Conservation (phyloP, 2,797 vertebrate species). For the Octomys mimax region DNA sequence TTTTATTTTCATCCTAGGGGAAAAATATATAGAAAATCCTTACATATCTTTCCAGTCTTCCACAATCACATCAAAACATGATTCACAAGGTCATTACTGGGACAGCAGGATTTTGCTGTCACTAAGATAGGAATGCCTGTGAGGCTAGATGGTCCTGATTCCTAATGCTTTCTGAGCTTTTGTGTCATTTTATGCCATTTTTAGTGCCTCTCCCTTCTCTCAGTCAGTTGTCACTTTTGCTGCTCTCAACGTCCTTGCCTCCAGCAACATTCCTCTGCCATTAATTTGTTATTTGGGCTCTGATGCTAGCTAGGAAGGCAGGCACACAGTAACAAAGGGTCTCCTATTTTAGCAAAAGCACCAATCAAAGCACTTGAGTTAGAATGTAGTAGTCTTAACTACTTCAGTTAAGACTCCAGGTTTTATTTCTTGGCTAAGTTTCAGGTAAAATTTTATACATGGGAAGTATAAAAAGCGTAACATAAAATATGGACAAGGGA, state of each 20-base stretch:
- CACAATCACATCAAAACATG: neutral
- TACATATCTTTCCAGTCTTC: neutral
- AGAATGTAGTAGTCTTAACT: neutral
- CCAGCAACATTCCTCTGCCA: neutral
- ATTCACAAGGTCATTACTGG: neutral
- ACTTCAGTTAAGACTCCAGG: neutral
- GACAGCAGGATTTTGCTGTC: neutral
- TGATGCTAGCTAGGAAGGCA: neutral
- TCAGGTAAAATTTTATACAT: neutral
- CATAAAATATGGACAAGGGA: neutral
- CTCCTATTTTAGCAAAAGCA: neutral
- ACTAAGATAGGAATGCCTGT: neutral
- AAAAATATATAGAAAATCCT: neutral
- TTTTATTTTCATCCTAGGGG: neutral
- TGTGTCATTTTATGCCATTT: slow-evolving; percentile 17
- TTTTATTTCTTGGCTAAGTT: neutral
- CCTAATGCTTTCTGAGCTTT: neutral
- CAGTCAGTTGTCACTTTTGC: neutral
- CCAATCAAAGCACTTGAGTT: neutral
- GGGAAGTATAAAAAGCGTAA: neutral
- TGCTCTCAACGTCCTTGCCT: neutral
- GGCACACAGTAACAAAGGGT: neutral
- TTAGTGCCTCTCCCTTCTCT: slow-evolving; percentile 6
- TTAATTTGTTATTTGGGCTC: neutral
- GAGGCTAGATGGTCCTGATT: neutral